phyloP scores from a whole-genome alignment of 2,797 vertebrate species.

The Anguilla megastoma region DNA sequence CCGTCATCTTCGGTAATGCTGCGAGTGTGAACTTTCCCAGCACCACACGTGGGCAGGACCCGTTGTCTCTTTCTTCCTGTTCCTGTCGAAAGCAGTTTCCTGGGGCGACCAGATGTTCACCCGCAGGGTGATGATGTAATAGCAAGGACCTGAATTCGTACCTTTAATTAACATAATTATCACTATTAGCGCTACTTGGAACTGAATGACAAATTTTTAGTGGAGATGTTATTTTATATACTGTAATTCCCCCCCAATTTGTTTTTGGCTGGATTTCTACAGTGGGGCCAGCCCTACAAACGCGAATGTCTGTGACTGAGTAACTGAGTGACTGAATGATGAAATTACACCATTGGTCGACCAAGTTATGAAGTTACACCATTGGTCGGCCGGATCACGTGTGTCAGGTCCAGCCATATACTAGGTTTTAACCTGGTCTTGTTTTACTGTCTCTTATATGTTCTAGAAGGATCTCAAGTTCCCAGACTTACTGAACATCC shows the following conservation, averaged over 20 bases:
- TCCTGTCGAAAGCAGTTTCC: slow-evolving; percentile 31
- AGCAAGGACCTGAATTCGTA: background rate
- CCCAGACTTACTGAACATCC: background rate
- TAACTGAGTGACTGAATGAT: too few species aligned
- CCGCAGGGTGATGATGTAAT: background rate
- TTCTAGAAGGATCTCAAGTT: background rate
- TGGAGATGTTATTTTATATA: background rate
- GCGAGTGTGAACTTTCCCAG: slow-evolving; percentile 38
- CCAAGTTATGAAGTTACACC: too few species aligned
- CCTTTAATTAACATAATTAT: background rate
- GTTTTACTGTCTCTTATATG: background rate
- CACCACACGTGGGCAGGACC: slow-evolving; percentile 3
- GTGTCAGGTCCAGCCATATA: background rate
- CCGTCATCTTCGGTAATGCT: slow-evolving; percentile 20
- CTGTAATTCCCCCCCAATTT: too few species aligned
- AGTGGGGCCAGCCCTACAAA: too few species aligned
- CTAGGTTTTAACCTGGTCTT: background rate
- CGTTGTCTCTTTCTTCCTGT: slow-evolving; percentile 36
- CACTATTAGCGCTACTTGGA: background rate
- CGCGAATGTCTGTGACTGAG: too few species aligned
- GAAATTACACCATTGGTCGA: too few species aligned
- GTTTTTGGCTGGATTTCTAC: too few species aligned
- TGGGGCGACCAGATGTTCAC: slow-evolving; percentile 25
- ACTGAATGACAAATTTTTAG: background rate
- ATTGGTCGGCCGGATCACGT: too few species aligned